phyloP scores from a whole-genome alignment of 2,888 invertebrate genomes.

The Dolichopus griseipennis region DNA sequence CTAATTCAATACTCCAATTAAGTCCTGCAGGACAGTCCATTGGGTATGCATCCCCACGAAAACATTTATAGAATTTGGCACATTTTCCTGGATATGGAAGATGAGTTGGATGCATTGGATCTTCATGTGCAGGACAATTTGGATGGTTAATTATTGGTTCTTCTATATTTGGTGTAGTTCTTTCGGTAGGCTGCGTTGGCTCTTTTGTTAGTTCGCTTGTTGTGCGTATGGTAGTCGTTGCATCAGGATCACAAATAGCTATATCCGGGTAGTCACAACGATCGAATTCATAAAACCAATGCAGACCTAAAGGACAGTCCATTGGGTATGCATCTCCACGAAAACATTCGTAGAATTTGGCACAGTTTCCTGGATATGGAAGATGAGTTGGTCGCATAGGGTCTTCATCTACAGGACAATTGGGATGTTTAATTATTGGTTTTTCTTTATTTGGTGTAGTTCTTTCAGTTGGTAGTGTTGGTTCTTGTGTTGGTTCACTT shows the following conservation, averaged over 20 bases:
- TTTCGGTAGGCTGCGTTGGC: too few relatives aligned
- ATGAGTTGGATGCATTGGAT: conserved; percentile 21
- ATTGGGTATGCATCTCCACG: conserved; percentile 41
- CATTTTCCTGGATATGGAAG: conserved; percentile 30
- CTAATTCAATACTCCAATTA: conserved; percentile 29
- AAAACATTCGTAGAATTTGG: conserved; percentile 28
- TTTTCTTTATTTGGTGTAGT: neutral
- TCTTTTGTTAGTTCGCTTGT: too few relatives aligned
- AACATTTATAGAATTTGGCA: conserved; percentile 32
- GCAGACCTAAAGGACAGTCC: conserved; percentile 48
- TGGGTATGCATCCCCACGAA: conserved; percentile 25
- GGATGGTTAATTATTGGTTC: too few relatives aligned
- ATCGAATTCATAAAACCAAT: conserved; percentile 28
- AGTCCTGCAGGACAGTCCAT: conserved; percentile 29
- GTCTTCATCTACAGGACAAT: neutral
- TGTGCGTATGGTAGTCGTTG: neutral
- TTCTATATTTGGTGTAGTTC: conserved; percentile 15
- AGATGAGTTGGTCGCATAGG: conserved; percentile 13
- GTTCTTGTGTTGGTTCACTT: neutral
- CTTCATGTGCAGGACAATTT: conserved; percentile 22
- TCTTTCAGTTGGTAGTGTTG: neutral
- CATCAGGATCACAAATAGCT: neutral
- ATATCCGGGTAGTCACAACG: neutral
- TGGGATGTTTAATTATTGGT: neutral
- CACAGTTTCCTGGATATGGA: conserved; percentile 30